phyloP scores from a whole-genome alignment of 2,888 invertebrate genomes.

The Agrochola lota region DNA sequence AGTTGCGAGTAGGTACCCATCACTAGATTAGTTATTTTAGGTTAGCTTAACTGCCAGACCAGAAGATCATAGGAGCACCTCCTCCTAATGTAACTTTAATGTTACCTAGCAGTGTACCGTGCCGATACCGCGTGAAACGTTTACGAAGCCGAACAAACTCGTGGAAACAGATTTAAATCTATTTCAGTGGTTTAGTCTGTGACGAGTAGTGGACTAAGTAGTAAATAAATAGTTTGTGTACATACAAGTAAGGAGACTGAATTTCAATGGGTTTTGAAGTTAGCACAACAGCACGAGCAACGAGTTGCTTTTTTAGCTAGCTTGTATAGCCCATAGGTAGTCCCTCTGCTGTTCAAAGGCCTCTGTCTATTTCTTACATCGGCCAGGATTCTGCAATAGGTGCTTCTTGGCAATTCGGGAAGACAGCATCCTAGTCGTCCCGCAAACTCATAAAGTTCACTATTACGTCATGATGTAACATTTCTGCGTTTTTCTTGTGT shows the following conservation, averaged over 20 bases:
- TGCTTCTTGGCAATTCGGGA: background rate
- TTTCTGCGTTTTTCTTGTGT: constrained; percentile 8
- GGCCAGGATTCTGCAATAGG: background rate
- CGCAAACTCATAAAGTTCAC: background rate
- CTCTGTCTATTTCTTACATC: background rate
- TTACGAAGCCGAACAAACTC: constrained; percentile 41
- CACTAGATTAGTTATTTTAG: background rate
- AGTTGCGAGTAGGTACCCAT: background rate
- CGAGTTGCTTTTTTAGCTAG: background rate
- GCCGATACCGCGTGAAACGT: constrained; percentile 40
- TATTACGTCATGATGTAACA: background rate
- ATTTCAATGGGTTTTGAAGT: background rate
- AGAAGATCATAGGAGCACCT: background rate
- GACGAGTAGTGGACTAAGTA: background rate
- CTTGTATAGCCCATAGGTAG: background rate
- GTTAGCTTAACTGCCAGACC: background rate
- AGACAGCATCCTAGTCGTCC: background rate
- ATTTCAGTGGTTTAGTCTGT: constrained; percentile 15
- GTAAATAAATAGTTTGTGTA: background rate
- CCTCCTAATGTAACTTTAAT: constrained; percentile 12
- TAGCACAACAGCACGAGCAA: background rate
- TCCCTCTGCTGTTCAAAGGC: background rate
- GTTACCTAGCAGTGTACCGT: constrained; percentile 25
- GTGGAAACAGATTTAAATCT: constrained; percentile 47
- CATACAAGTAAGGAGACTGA: background rate